Percentiles rank a stretch among this genome's conserved stretches.
These are phyloP conservation scores for Helogale parvula DNA, from an alignment of 2,113 vertebrate species.

Conservation along the genomic window DNA sequence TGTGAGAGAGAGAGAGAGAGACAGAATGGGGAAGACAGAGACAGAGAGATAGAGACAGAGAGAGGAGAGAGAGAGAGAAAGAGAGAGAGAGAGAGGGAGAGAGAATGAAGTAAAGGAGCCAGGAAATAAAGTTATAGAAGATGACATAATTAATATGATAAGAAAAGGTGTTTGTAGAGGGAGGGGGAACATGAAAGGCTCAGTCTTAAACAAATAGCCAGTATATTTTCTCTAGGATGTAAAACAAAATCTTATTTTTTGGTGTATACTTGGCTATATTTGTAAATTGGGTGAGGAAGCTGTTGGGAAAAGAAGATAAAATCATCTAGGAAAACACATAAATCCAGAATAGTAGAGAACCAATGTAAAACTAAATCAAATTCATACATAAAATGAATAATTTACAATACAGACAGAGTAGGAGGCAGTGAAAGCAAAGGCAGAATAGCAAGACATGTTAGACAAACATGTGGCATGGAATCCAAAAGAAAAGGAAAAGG, in stretches of 20 bases:
- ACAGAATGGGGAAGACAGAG: neutral
- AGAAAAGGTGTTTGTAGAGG: neutral
- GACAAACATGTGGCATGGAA: neutral
- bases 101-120: neutral
- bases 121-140: neutral
- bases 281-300: neutral
- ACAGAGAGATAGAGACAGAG: neutral
- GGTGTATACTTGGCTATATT: neutral
- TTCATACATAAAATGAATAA: neutral
- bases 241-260: neutral
- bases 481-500: neutral
- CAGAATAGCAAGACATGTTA: neutral
- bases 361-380: neutral
- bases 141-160: neutral
- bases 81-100: neutral
- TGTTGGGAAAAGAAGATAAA: neutral
- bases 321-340: neutral
- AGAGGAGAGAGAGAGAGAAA: neutral
- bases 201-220: neutral
- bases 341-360: neutral
- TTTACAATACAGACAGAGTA: neutral
- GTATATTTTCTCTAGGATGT: neutral
- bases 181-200: neutral
- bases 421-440: neutral
- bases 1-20: neutral